Percentiles rank a stretch among this genome's conserved stretches.
These are phyloP conservation scores for Microtus richardsoni DNA, from an alignment of 2,113 vertebrate genomes.

Conservation along the genomic window DNA sequence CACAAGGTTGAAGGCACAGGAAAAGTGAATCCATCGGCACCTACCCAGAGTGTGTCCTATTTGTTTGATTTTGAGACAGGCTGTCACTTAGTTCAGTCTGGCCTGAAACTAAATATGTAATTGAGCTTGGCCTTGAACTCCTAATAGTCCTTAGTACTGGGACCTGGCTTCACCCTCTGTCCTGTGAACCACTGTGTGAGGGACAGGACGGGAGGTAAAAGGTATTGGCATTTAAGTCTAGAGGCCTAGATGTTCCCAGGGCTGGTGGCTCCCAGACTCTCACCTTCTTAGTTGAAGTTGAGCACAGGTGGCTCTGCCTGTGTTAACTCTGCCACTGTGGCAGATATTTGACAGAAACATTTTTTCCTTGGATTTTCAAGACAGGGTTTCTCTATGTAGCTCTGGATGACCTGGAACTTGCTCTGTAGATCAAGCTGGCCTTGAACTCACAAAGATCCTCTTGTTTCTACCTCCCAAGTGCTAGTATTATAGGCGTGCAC, in stretches of 20 bases:
- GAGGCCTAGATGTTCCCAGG: neutral
- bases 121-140: neutral
- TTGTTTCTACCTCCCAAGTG: neutral
- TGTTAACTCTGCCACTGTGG: neutral
- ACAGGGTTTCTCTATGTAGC: neutral
- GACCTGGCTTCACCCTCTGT: neutral
- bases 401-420: neutral
- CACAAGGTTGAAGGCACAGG: neutral
- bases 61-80: neutral
- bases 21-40: neutral
- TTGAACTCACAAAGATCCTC: neutral
- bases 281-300: neutral
- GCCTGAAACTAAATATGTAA: neutral
- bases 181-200: fast-evolving
- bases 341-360: neutral
- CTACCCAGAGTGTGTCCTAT: neutral
- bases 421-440: neutral
- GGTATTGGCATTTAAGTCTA: neutral
- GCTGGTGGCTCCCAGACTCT: neutral
- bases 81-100: neutral
- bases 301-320: no score
- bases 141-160: neutral
- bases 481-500: neutral
- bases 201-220: neutral
- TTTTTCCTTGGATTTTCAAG: neutral